These are phyloP conservation scores for Cryptotermes secundus DNA, from an alignment of 1,140 invertebrate species.

Conservation along the genomic window DNA sequence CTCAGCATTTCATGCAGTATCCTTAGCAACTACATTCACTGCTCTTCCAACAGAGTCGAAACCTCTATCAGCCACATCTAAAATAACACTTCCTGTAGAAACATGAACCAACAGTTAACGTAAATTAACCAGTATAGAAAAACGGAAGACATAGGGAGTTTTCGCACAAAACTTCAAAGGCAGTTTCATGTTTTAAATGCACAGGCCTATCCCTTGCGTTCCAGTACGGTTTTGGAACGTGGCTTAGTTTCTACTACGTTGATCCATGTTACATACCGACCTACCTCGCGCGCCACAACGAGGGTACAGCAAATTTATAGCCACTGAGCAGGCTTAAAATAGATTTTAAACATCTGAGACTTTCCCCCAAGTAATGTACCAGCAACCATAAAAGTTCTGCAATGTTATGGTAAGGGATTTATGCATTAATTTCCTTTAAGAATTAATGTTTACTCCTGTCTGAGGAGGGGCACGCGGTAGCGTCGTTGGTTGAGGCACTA, in stretches of 20 bases:
- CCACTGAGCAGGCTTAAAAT: conserved; percentile 5
- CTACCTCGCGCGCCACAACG: background rate
- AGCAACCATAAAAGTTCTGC: background rate
- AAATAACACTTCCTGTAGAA: background rate
- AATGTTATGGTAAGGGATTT: background rate
- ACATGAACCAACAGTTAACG: background rate
- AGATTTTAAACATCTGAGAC: conserved; percentile 14
- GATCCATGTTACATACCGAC: background rate
- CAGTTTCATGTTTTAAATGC: conserved; percentile 8
- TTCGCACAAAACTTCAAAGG: background rate
- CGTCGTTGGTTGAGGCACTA: too few species aligned
- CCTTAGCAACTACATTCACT: too few species aligned
- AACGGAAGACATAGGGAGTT: background rate
- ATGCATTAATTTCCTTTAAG: background rate
- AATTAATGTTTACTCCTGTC: background rate
- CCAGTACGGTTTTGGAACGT: background rate
- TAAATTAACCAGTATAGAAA: background rate
- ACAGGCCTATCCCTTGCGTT: background rate
- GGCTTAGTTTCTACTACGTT: background rate
- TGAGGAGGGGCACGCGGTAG: too few species aligned
- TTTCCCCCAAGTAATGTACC: background rate
- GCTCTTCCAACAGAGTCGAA: too few species aligned
- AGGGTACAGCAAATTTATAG: conserved; percentile 14
- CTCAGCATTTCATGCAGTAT: too few species aligned
- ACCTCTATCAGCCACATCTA: too few species aligned